Base-by-base conservation (phyloP, 1,140 invertebrate species). In the Drosophila nigrodunni region DNA sequence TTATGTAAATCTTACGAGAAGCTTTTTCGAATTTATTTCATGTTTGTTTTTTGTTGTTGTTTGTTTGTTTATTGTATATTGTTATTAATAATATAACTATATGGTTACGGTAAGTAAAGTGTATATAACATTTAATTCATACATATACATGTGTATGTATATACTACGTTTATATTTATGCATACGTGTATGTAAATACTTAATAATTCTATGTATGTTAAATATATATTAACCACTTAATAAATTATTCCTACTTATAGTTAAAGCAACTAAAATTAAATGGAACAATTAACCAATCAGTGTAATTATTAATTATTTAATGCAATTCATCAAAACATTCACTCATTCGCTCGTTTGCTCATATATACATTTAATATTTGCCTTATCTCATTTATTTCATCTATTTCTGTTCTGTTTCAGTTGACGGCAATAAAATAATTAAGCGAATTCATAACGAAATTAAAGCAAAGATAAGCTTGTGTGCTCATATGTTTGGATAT, bases 251-350 rank as follows among this genome's bases (percentile, higher is more conserved):
- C 59, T 70, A 64, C 39, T 50, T 65, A 70, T 18, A 65, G 37
- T 44, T 37, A 46, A 34, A 47, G 30, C 37, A 39, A 57, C 13
- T 71, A 57, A 61, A 69, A 37, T 41, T 55, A 57, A 74, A 57
- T 68, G 65, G 72, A 74, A 74, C 72, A 69, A 49, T 74, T 69
- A 69, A 74, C 66, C 72, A 69, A 74, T 65, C 60, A 49, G 43
- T 49, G 13, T 41, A 57, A 60, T 41, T 61, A 59, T 41, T 39
- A 35, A 72, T 52, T 57, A 57, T 54, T 7, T 11, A 59, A 58
- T 58, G 41, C 39, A 55, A 46, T 43, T 46, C 25, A 52, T 47
- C 15, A 47, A 30, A 54, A 15, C 30, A n/a, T 52, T 13, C 7
- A 30, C 6, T 30, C 25, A 30, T 30, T 30, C 25, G 25, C 25